These are phyloP conservation scores for Dascillus cervinus DNA, from an alignment of 2,888 invertebrate genomes.

Conservation along the genomic window DNA sequence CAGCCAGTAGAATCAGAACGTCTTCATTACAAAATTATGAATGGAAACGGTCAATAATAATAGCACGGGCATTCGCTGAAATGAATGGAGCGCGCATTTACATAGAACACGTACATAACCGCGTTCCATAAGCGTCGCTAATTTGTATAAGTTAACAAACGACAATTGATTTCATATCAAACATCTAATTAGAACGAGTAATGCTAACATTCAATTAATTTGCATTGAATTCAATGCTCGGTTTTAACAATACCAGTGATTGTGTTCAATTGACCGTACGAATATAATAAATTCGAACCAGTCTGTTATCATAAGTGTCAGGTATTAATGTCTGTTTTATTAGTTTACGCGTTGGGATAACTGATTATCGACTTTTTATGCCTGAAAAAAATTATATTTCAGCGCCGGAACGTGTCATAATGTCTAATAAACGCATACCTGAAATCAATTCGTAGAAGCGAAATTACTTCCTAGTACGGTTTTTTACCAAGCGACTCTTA, in stretches of 20 bases:
- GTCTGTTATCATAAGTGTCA: constrained; percentile 27
- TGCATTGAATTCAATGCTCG: constrained; percentile 34
- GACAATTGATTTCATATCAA: constrained; percentile 35
- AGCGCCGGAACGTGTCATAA: too few relatives aligned
- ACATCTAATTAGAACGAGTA: constrained; percentile 35
- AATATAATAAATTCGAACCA: constrained; percentile 25
- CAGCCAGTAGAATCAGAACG: too few relatives aligned
- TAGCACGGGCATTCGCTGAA: too few relatives aligned
- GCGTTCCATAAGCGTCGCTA: constrained; percentile 21
- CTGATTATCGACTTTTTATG: constrained; percentile 8
- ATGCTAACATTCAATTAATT: constrained; percentile 35
- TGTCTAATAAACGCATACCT: too few relatives aligned
- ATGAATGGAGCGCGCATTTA: too few relatives aligned
- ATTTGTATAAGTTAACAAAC: constrained; percentile 32
- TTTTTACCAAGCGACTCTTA: too few relatives aligned
- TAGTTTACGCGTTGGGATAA: constrained; percentile 9
- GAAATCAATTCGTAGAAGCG: too few relatives aligned
- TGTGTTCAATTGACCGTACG: constrained; percentile 27
- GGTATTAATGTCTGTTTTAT: constrained; percentile 21
- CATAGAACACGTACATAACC: constrained; percentile 16
- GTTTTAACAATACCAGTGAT: constrained; percentile 22
- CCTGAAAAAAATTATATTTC: too few relatives aligned
- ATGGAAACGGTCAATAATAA: too few relatives aligned
- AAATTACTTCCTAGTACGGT: too few relatives aligned
- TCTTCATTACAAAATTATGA: too few relatives aligned